Conservation (phyloP, 2,113 vertebrate species). For the Salvelinus fontinalis region DNA sequence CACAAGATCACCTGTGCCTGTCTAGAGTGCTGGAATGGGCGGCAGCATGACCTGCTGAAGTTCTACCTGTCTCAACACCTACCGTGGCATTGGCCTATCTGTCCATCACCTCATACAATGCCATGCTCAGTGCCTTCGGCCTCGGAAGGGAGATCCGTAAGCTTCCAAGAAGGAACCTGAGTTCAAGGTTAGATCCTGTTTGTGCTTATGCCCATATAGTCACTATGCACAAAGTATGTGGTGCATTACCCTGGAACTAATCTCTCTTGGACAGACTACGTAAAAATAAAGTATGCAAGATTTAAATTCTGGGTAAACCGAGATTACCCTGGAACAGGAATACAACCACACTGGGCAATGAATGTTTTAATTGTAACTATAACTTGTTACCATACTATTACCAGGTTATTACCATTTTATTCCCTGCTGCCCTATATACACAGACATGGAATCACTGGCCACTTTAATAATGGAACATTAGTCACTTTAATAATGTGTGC, state of each 20-base stretch:
- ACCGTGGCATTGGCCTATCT: constrained; percentile 85
- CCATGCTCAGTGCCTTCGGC: constrained; percentile 85
- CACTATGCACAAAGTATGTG: not conserved
- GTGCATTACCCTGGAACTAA: no score
- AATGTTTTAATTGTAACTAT: no score
- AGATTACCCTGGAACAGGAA: no score
- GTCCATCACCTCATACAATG: constrained; percentile 82
- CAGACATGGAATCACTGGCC: no score
- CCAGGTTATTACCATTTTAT: no score
- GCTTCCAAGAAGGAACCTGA: constrained; percentile 88
- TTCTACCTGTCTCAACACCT: constrained; percentile 93
- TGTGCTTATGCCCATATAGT: not conserved
- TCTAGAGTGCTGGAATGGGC: constrained; percentile 86
- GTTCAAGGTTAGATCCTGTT: constrained; percentile 80
- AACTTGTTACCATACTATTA: no score
- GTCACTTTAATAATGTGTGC: no score
- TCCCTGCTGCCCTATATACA: no score
- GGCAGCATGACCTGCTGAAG: constrained; percentile 86
- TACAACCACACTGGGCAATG: no score
- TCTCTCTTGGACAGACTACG: no score
- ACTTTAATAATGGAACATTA: no score
- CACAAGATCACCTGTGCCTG: constrained; percentile 87
- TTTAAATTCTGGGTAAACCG: no score
- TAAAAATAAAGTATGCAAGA: not conserved
- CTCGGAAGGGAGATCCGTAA: constrained; percentile 83